phyloP scores from a whole-genome alignment of 2,797 vertebrate species.

The Melanotaenia trifasciata region DNA sequence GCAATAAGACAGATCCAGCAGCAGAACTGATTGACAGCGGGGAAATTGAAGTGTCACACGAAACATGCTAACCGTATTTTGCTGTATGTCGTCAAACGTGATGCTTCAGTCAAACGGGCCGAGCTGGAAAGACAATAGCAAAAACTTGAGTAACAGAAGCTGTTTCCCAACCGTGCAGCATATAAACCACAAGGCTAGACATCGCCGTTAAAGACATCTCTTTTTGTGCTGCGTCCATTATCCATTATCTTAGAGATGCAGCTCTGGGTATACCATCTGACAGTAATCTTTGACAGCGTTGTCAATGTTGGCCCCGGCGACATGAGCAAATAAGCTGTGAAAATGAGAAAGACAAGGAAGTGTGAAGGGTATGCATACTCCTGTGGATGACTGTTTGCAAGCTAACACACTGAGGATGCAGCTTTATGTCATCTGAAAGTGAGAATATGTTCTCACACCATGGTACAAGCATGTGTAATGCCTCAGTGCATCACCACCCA shows the following conservation, averaged over 20 bases:
- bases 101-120: slow-evolving; percentile 40
- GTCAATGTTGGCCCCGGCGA: slow-evolving; percentile 51
- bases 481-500: slow-evolving; percentile 61
- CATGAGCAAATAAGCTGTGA: slow-evolving; percentile 58
- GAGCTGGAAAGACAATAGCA: slow-evolving; percentile 40
- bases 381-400: slow-evolving; percentile 50
- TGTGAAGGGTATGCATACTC: slow-evolving; percentile 49
- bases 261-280: slow-evolving; percentile 32
- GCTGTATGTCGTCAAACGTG: slow-evolving; percentile 56
- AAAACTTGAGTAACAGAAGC: slow-evolving; percentile 31
- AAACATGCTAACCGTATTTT: slow-evolving; percentile 75
- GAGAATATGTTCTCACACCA: slow-evolving; percentile 63
- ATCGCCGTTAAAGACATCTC: slow-evolving; percentile 22
- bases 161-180: slow-evolving; percentile 43
- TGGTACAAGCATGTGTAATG: slow-evolving; percentile 53
- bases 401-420: slow-evolving; percentile 44
- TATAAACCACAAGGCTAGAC: slow-evolving; percentile 32
- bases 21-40: slow-evolving; percentile 72
- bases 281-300: slow-evolving; percentile 55
- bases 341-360: slow-evolving; percentile 39
- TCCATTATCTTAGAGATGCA: slow-evolving; percentile 39
- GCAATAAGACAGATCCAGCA: slow-evolving; percentile 58
- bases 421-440: slow-evolving; percentile 64
- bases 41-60: slow-evolving; percentile 80
- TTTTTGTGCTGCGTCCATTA: slow-evolving; percentile 37